Conservation (phyloP, 2,888 invertebrate species). For the Standfussiana lucernea region DNA sequence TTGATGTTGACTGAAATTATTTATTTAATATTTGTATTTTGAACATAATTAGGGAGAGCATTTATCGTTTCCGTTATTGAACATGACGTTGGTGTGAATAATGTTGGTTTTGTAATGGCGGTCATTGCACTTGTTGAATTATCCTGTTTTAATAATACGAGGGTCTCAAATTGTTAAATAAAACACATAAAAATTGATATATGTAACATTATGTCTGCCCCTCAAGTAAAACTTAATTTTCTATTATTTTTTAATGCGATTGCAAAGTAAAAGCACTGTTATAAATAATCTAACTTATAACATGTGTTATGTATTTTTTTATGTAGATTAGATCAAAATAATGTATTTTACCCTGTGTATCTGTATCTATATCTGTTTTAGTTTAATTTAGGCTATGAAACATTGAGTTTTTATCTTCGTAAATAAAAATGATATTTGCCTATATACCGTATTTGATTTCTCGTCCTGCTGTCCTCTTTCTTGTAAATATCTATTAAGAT, state of each 20-base stretch:
- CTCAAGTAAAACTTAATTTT: neutral
- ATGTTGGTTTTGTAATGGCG: neutral
- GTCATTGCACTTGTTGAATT: neutral
- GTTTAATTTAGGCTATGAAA: neutral
- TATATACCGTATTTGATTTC: neutral
- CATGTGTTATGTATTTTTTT: neutral
- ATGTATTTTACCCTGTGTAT: neutral
- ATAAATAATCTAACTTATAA: neutral
- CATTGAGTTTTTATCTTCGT: neutral
- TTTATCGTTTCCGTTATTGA: neutral
- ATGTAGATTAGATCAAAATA: neutral
- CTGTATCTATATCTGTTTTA: neutral
- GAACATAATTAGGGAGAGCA: neutral
- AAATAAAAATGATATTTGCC: neutral
- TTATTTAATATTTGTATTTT: neutral
- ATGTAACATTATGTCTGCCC: neutral
- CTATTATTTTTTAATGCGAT: neutral
- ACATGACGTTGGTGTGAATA: neutral
- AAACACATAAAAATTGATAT: neutral
- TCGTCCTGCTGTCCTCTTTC: neutral
- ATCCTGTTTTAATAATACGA: neutral
- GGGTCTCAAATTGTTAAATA: neutral
- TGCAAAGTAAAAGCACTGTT: neutral
- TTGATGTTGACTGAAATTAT: neutral
- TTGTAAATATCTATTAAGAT: neutral